phyloP scores from a whole-genome alignment of 37 sponge, comb jelly and placozoan species.

The Chondrilla cf. caribensis region DNA sequence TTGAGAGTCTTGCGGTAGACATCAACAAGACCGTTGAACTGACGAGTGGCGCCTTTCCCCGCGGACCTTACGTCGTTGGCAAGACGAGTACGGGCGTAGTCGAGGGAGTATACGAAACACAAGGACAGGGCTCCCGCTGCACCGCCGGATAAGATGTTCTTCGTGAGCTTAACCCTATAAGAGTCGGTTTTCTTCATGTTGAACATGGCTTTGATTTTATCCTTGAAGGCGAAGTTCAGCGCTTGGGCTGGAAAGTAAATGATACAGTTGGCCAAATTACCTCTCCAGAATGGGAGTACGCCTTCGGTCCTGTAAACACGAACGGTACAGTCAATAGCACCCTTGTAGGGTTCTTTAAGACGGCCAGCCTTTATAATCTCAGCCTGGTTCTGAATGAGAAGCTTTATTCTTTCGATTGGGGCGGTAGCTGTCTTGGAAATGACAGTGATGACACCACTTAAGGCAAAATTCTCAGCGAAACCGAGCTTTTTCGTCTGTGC shows the following conservation, averaged over 20 bases:
- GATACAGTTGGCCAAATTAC: constrained; percentile 94
- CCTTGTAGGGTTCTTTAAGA: constrained; percentile 87
- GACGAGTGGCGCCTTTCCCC: constrained; percentile 71
- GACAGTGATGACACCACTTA: constrained; percentile 87
- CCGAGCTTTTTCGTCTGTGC: constrained; percentile 50
- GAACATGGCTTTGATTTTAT: constrained; percentile 83
- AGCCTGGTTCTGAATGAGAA: constrained; percentile 90
- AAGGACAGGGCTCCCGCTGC: constrained; percentile 89
- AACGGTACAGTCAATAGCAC: constrained; percentile 83
- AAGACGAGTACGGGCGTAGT: constrained; percentile 93
- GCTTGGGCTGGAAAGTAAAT: constrained; percentile 96
- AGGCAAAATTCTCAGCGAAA: constrained; percentile 82
- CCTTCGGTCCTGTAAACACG: constrained; percentile 73
- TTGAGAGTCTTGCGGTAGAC: constrained; percentile 82
- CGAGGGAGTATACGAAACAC: constrained; percentile 94
- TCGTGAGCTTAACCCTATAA: constrained; percentile 54
- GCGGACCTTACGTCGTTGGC: constrained; percentile 82
- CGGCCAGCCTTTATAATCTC: constrained; percentile 90
- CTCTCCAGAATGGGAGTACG: constrained; percentile 90
- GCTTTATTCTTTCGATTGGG: constrained; percentile 92
- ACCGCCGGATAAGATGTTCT: constrained; percentile 88
- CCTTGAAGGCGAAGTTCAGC: constrained; percentile 98
- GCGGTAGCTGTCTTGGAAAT: constrained; percentile 92
- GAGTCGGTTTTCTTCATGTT: constrained; percentile 65
- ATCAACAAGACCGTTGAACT: constrained; percentile 93